Conservation (phyloP, 2,113 vertebrate genomes). For the Atrichornis clamosus region DNA sequence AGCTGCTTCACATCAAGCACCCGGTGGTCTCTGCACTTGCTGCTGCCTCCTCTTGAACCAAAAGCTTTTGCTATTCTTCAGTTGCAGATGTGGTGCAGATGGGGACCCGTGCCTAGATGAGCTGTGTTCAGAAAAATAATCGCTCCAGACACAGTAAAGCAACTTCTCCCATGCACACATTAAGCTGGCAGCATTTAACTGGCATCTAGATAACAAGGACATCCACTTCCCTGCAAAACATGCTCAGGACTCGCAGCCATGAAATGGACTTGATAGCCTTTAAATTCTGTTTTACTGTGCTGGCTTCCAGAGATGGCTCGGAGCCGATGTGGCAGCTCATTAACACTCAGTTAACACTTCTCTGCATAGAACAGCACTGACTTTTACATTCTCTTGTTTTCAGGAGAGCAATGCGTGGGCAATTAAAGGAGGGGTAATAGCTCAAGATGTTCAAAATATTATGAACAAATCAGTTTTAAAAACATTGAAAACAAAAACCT, state of each 20-base stretch:
- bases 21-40: background rate
- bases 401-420: constrained; percentile 54
- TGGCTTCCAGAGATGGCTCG: constrained; percentile 43
- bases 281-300: constrained; percentile 56
- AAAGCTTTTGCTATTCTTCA: background rate
- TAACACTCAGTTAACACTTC: constrained; percentile 75
- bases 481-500: background rate
- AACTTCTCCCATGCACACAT: background rate
- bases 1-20: background rate
- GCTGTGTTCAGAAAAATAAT: background rate
- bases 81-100: background rate
- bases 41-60: background rate
- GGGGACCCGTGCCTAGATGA: background rate
- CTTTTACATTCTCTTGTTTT: constrained; percentile 71
- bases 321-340: constrained; percentile 68
- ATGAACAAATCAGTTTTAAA: background rate
- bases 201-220: constrained; percentile 56
- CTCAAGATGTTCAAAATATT: constrained; percentile 63
- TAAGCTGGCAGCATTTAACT: constrained; percentile 47
- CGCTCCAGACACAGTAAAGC: background rate
- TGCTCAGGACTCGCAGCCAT: constrained; percentile 19
- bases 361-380: constrained; percentile 49
- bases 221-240: constrained; percentile 57
- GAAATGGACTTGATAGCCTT: constrained; percentile 51
- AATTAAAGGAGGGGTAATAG: constrained; percentile 64